A percentile compares a stretch with the other conserved stretches of the same genome.
Conservation (phyloP, 2,888 invertebrate species). For the Dione juno region DNA sequence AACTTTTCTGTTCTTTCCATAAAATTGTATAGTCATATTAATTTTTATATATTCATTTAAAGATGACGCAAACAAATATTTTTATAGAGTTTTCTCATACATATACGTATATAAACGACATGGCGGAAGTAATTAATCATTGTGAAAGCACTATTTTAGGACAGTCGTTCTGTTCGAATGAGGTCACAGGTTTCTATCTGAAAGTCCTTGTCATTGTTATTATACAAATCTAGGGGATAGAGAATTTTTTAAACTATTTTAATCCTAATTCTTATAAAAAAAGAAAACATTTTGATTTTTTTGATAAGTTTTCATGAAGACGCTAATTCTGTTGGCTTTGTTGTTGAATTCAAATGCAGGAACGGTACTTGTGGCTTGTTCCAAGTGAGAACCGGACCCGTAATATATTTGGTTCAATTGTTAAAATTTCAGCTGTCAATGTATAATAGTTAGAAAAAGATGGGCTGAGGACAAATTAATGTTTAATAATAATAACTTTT, state of each 20-base stretch:
- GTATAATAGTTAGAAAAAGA: neutral
- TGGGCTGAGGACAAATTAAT: neutral
- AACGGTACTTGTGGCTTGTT: neutral
- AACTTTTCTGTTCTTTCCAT: too few species aligned
- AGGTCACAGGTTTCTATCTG: constrained; percentile 19
- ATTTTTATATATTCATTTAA: too few species aligned
- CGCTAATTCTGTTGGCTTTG: neutral
- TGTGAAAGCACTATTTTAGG: constrained; percentile 25
- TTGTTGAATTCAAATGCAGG: neutral
- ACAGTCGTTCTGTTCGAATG: constrained; percentile 25
- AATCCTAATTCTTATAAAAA: neutral
- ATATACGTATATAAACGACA: neutral
- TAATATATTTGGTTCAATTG: too few species aligned
- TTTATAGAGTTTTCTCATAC: constrained; percentile 3
- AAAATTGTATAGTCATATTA: too few species aligned
- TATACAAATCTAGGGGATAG: neutral
- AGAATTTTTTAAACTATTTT: neutral
- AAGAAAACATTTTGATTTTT: neutral
- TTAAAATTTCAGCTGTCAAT: neutral
- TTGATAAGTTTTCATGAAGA: neutral
- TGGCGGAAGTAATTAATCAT: constrained; percentile 26
- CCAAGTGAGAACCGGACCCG: too few species aligned
- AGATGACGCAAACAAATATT: neutral
- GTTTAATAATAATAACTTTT: neutral
- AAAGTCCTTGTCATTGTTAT: constrained; percentile 14